Base-by-base conservation (phyloP, 30 jellyfish, hydroid and myxozoan species). In the Cassiopea andromeda region DNA sequence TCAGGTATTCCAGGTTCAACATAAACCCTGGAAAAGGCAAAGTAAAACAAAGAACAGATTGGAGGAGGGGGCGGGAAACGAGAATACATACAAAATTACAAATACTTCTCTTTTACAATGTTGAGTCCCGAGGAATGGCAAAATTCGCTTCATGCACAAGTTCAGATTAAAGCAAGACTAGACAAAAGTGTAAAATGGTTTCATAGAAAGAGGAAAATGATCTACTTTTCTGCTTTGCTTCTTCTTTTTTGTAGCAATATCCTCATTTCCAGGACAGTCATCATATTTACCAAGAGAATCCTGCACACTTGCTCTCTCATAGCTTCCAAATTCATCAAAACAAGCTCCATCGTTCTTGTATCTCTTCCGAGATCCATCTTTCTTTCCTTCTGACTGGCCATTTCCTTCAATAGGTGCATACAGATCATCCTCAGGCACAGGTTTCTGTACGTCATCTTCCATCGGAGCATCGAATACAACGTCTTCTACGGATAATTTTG, bases 401-500 rank as follows among this genome's bases (percentile, higher is more conserved):
- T 14, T 64, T 17, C 73, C 2, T 64, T 14, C 73, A 7, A 64
- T 16, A 2, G 73, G 73, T 9, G 43, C 43, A 64, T 64, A 16
- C 73, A 14, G 0, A 2, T 2, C 27, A 64, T 64, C 43, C 73
- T 64, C 15, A 7, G 54, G 17, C 10, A 19, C 79, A 70, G 2
- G 57, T 8, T 43, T 15, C 15, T n/a, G 57, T 8, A 6, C 0
- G 12, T 9, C 5, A 6, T 16, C 0, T 70, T 70, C 79, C 18
- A 70, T 27, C 54, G 54, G 54, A 18, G 50, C 54, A 70, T 38
- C 79, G 0, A 0, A 9, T 1, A 7, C n/a, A 1, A 15, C n/a
- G 12, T 83, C 85, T 49, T 70, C 78, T 13, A 71, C 78, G 38
- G 85, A 71, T 47, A 49, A 61, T 44, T 83, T 83, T 69, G 79